Evolutionary conservation across 2,888 invertebrate genomes (phyloP).

Genomic region (Lasioglossum pauxillum): DNA sequence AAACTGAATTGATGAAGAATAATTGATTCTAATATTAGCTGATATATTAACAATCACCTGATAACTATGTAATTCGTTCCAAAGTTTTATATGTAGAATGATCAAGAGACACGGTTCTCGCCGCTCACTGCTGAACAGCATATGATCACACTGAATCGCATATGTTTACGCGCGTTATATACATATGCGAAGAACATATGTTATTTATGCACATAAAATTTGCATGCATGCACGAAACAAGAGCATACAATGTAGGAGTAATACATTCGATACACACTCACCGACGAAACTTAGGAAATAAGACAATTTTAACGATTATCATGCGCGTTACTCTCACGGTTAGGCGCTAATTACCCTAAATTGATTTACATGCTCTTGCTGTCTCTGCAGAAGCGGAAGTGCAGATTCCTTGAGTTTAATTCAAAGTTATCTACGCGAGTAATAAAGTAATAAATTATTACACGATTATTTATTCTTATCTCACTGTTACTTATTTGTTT

Average conservation of each 20-base stretch:
- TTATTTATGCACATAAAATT: slow-evolving; percentile 15
- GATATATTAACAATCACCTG: neutral
- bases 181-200: slow-evolving; percentile 4
- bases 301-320: neutral
- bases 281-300: neutral
- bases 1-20: too few relatives aligned
- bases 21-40: neutral
- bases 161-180: slow-evolving; percentile 1
- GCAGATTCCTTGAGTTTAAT: neutral
- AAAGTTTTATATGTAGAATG: neutral
- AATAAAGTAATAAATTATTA: neutral
- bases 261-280: neutral
- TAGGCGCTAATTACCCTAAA: neutral
- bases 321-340: neutral
- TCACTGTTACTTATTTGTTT: neutral
- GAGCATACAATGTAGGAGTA: neutral
- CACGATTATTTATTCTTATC: neutral
- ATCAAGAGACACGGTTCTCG: neutral
- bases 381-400: neutral
- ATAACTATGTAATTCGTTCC: neutral
- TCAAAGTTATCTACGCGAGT: neutral
- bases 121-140: neutral
- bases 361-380: neutral
- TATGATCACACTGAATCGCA: slow-evolving; percentile 2
- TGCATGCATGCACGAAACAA: neutral